A percentile compares a stretch with the other conserved stretches of the same genome.
These are phyloP conservation scores for Premnoplex brunnescens DNA, from an alignment of 2,797 vertebrate species.

Conservation along the genomic window DNA sequence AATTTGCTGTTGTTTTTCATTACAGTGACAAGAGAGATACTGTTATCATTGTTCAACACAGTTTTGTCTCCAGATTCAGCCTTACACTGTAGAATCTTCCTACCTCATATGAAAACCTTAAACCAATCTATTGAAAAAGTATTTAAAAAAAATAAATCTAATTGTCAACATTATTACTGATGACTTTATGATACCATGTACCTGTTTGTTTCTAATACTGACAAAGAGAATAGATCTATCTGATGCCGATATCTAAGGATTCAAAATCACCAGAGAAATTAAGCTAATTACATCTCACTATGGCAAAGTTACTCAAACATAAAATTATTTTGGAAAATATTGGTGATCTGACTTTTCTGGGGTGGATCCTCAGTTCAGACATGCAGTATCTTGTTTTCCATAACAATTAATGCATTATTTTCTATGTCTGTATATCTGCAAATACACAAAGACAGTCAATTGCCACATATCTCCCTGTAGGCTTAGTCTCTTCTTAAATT, in stretches of 20 bases:
- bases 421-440: too few relatives aligned
- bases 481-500: not conserved
- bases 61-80: conserved; percentile 31
- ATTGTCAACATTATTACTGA: not conserved
- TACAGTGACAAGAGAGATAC: conserved; percentile 8
- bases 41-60: conserved; percentile 21
- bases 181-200: not conserved
- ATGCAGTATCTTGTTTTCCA: not conserved
- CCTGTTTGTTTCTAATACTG: not conserved
- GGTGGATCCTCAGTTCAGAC: not conserved
- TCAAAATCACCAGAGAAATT: not conserved
- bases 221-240: not conserved
- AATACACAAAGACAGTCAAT: not conserved
- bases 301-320: not conserved
- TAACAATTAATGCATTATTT: not conserved
- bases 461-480: not conserved
- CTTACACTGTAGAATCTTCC: conserved; percentile 9
- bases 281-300: not conserved
- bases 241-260: not conserved
- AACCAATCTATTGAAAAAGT: not conserved
- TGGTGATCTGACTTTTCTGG: not conserved
- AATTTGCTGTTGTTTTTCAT: conserved; percentile 63
- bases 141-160: not conserved
- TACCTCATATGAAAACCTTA: not conserved
- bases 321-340: not conserved